A percentile compares a stretch with the other conserved stretches of the same genome.
phyloP scores from a whole-genome alignment of 2,113 vertebrate genomes.

The Syngnathus scovelli region DNA sequence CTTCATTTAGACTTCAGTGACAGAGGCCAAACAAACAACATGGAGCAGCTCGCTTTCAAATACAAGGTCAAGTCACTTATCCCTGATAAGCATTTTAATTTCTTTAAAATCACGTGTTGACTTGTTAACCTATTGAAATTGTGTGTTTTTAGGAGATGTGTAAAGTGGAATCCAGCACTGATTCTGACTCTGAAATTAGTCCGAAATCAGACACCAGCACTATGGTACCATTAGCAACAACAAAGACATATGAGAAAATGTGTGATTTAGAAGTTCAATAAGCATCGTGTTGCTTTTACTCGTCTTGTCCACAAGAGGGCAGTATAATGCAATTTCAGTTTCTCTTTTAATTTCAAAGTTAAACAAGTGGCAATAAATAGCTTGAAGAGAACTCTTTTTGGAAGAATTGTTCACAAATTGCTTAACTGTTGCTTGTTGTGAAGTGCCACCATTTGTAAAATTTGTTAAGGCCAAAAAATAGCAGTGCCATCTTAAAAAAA shows the following conservation, averaged over 20 bases:
- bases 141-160: constrained; percentile 70
- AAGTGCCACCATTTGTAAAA: background rate
- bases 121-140: background rate
- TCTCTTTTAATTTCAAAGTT: too few species aligned
- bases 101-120: background rate
- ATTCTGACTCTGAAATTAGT: constrained; percentile 74
- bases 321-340: background rate
- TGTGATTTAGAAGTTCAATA: background rate
- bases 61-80: constrained; percentile 69
- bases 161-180: constrained; percentile 76
- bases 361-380: too few species aligned
- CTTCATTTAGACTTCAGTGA: constrained; percentile 24
- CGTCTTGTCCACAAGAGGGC: background rate
- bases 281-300: background rate
- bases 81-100: background rate
- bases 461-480: background rate
- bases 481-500: background rate
- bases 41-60: constrained; percentile 67
- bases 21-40: constrained; percentile 25
- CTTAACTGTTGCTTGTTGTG: background rate
- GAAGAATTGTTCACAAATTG: background rate
- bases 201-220: constrained; percentile 65
- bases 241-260: background rate
- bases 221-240: constrained; percentile 61
- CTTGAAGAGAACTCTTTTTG: background rate